Base-by-base conservation (phyloP, 2,888 invertebrate genomes). In the Acanthosepion lycidas region DNA sequence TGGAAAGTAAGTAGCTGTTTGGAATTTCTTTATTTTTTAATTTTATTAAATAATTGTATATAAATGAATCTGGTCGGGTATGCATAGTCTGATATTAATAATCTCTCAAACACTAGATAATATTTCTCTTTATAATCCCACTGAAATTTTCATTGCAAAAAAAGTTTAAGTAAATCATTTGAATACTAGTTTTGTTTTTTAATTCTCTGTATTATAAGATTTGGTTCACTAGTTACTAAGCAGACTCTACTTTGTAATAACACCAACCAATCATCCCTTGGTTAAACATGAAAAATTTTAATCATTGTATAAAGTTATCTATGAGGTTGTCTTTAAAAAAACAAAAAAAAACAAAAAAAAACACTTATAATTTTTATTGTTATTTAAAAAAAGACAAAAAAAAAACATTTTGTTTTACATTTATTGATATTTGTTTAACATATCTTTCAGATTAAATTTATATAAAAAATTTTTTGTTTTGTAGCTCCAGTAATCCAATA, bases 1-100 rank as follows among this genome's bases (percentile, higher is more conserved):
- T 94, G 95, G 96, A 55, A 96, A 95, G 96, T 96, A 95, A 94
- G 95, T 95, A 33, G 20, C 8, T 9, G 15, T 78, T 78, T n/a
- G n/a, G n/a, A 78, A 78, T 78, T 78, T n/a, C 9, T n/a, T n/a
- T n/a, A 1, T 78, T n/a, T 15, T 78, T 78, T 3, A 15, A 6
- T 15, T 12, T 78, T 78, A 12, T 33, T 78, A 33, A 78, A n/a
- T 78, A 78, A 15, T 23, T 33, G 4, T n/a, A 78, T 15, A 33
- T n/a, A 78, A 12, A 15, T 23, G 5, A 33, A 78, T 0, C n/a
- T 33, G n/a, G n/a, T 12, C 8, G 33, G 4, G 12, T 78, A n/a
- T 78, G n/a, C 28, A 6, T 78, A 78, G 1, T 64, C 78, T 78
- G 78, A 78, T 78, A 78, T n/a, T n/a, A 5, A 4, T 78, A 33